Percentiles rank a stretch among this genome's conserved stretches.
These are phyloP conservation scores for Phrynosoma platyrhinos DNA, from an alignment of 2,113 vertebrate species.

Conservation along the genomic window DNA sequence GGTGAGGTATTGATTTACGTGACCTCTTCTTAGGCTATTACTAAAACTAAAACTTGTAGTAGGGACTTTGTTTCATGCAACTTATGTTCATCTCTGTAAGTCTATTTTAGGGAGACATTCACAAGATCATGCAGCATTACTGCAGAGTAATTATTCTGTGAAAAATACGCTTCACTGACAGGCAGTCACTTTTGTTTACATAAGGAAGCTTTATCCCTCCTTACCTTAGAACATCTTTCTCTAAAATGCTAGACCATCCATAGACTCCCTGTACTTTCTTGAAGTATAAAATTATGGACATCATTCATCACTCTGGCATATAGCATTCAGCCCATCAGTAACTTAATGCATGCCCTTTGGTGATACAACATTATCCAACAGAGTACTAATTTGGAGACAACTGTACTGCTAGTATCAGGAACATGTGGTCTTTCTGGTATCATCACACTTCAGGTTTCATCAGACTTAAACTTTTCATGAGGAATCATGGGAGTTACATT, in stretches of 20 bases:
- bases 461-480: no score
- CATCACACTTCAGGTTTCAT: no score
- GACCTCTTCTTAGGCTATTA: neutral
- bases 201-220: neutral
- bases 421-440: no score
- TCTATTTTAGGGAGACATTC: neutral
- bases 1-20: neutral
- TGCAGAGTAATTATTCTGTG: neutral
- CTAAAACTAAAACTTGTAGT: neutral
- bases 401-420: no score
- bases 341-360: neutral
- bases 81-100: no score
- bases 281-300: neutral
- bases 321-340: neutral
- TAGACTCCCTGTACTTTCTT: neutral
- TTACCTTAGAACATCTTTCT: neutral
- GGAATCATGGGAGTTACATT: no score
- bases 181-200: neutral
- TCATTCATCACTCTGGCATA: neutral
- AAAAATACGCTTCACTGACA: neutral
- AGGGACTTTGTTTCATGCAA: no score
- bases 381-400: neutral
- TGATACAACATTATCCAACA: no score
- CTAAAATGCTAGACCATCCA: neutral
- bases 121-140: neutral